Evolutionary conservation across 1,140 invertebrate genomes (phyloP).

Genomic region (Bombus picipes): DNA sequence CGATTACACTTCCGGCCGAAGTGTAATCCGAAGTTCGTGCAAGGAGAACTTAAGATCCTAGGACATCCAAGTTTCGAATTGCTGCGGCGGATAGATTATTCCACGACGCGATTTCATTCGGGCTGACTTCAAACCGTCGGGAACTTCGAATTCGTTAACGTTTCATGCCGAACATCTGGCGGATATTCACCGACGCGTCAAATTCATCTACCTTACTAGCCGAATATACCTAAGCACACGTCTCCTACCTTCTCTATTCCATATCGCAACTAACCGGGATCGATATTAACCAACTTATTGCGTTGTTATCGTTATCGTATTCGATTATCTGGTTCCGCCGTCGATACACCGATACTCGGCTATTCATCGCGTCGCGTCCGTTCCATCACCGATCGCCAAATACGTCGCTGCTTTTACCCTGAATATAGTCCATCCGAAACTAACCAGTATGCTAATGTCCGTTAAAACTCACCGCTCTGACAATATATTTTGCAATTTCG

Average conservation of each 20-base stretch:
- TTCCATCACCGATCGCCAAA: neutral
- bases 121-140: slow-evolving; percentile 51
- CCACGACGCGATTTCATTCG: slow-evolving; percentile 49
- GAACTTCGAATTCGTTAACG: slow-evolving; percentile 59
- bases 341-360: neutral
- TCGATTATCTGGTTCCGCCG: neutral
- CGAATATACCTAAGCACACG: neutral
- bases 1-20: slow-evolving; percentile 62
- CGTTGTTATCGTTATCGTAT: slow-evolving; percentile 10
- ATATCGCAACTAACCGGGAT: neutral
- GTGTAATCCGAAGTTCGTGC: slow-evolving; percentile 63
- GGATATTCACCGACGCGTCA: slow-evolving; percentile 33
- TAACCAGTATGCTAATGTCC: too few species aligned
- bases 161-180: slow-evolving; percentile 39
- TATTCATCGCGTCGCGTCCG: neutral
- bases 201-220: slow-evolving; percentile 39
- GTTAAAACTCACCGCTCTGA: too few species aligned
- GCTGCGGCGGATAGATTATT: slow-evolving; percentile 54
- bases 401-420: neutral
- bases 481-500: too few species aligned
- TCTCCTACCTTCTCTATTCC: too few species aligned
- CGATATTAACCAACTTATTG: slow-evolving; percentile 42
- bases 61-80: slow-evolving; percentile 62
- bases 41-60: slow-evolving; percentile 58
- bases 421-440: too few species aligned